phyloP scores from a whole-genome alignment of 2,888 invertebrate species.

The Oligia latruncula region DNA sequence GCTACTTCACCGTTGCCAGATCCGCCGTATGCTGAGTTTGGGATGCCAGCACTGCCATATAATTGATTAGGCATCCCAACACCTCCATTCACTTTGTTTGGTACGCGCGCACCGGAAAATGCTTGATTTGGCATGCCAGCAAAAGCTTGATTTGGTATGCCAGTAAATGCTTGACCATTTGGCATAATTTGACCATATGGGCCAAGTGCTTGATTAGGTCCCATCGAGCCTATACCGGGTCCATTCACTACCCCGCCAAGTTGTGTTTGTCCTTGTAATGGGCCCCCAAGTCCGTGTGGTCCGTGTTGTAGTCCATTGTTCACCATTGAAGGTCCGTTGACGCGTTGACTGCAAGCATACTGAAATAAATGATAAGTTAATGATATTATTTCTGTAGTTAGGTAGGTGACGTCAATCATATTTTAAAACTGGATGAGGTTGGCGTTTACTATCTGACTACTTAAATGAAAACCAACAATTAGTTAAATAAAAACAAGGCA shows the following conservation, averaged over 20 bases:
- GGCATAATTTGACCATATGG: constrained; percentile 19
- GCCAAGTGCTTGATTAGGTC: constrained; percentile 28
- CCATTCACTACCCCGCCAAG: neutral
- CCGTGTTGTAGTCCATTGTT: constrained; percentile 35
- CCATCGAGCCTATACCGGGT: constrained; percentile 17
- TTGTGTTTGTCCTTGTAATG: constrained; percentile 12
- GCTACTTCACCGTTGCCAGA: constrained; percentile 65
- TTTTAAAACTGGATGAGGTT: neutral
- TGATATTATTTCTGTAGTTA: too few relatives aligned
- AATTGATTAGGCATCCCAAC: constrained; percentile 1
- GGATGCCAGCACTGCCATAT: constrained; percentile 4
- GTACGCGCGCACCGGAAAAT: neutral
- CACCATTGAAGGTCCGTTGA: neutral
- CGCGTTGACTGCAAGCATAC: constrained; percentile 39
- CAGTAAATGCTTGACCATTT: constrained; percentile 10
- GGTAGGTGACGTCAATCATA: too few relatives aligned
- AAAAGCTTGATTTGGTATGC: constrained; percentile 6
- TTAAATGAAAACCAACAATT: neutral
- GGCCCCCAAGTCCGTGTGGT: constrained; percentile 9
- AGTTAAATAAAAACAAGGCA: neutral
- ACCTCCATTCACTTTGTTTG: neutral
- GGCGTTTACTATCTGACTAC: neutral
- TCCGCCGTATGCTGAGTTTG: constrained; percentile 48
- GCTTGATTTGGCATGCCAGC: constrained; percentile 9
- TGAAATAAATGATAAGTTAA: constrained; percentile 23